Evolutionary conservation across 2,797 vertebrate genomes (phyloP).

Genomic region (Sebastes iracundus): DNA sequence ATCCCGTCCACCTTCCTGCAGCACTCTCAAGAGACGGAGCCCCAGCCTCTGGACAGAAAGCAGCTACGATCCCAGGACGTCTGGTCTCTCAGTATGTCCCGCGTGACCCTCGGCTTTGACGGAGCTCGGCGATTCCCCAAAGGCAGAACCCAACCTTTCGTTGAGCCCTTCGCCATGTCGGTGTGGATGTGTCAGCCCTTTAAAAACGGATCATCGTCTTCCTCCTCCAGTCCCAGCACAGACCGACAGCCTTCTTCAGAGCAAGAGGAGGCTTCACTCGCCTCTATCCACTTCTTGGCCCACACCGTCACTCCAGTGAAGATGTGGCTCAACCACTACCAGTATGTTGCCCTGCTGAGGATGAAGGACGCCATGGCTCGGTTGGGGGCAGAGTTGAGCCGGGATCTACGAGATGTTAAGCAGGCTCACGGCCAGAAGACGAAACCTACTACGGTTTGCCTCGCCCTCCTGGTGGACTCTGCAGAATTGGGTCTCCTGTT

Average conservation of each 20-base stretch:
- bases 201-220: slow-evolving; percentile 57
- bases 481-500: slow-evolving; percentile 90
- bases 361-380: slow-evolving; percentile 90
- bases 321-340: slow-evolving; percentile 94
- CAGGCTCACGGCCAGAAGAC: slow-evolving; percentile 73
- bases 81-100: slow-evolving; percentile 89
- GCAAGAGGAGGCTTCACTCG: slow-evolving; percentile 55
- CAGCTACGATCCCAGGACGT: slow-evolving; percentile 85
- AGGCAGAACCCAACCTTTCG: slow-evolving; percentile 86
- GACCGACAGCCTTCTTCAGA: slow-evolving; percentile 54
- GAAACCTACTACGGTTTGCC: slow-evolving; percentile 79
- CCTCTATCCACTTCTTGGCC: slow-evolving; percentile 78
- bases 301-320: slow-evolving; percentile 84
- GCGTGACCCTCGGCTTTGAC: slow-evolving; percentile 88
- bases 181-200: slow-evolving; percentile 91
- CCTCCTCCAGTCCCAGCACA: slow-evolving; percentile 71
- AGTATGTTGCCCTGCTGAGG: slow-evolving; percentile 93
- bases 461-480: slow-evolving; percentile 86
- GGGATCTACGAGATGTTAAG: slow-evolving; percentile 83
- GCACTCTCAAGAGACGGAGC: slow-evolving; percentile 79
- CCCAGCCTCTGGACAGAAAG: slow-evolving; percentile 46
- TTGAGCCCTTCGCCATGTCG: slow-evolving; percentile 91
- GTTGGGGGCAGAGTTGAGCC: slow-evolving; percentile 87
- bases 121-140: slow-evolving; percentile 88
- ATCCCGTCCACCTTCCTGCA: slow-evolving; percentile 87